A percentile compares a stretch with the other conserved stretches of the same genome.
phyloP scores from a whole-genome alignment of 2,797 vertebrate species.

The Myoxocephalus aenaeus region DNA sequence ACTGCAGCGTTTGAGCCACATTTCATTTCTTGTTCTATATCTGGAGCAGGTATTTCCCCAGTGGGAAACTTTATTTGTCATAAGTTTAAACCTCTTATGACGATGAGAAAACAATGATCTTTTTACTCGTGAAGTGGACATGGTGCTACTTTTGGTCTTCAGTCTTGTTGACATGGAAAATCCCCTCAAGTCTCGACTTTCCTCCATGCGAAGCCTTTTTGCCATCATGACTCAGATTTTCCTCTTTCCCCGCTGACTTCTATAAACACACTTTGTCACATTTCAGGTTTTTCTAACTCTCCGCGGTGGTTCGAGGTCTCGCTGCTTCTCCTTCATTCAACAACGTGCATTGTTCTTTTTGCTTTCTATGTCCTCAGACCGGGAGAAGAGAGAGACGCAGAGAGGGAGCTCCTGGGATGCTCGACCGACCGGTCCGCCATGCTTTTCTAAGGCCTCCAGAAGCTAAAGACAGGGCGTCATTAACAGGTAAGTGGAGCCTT shows the following conservation, averaged over 20 bases:
- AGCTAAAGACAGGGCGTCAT: slow-evolving; percentile 64
- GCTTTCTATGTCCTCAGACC: slow-evolving; percentile 41
- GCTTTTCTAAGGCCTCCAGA: slow-evolving; percentile 66
- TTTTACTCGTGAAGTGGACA: slow-evolving; percentile 36
- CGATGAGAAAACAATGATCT: neutral
- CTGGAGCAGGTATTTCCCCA: neutral
- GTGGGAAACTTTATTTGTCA: slow-evolving; percentile 2
- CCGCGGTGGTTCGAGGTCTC: slow-evolving; percentile 21
- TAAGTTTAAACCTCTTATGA: slow-evolving; percentile 2
- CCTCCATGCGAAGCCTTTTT: slow-evolving; percentile 41
- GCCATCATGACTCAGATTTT: slow-evolving; percentile 76
- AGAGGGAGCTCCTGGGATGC: slow-evolving; percentile 63
- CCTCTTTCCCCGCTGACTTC: slow-evolving; percentile 65
- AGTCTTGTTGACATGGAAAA: slow-evolving; percentile 70
- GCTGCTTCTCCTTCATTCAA: slow-evolving; percentile 47
- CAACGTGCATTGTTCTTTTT: slow-evolving; percentile 21
- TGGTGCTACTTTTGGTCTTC: slow-evolving; percentile 24
- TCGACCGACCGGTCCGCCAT: slow-evolving; percentile 34
- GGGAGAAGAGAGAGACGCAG: slow-evolving; percentile 7
- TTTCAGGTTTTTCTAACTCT: slow-evolving; percentile 67
- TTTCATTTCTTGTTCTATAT: neutral
- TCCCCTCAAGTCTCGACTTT: slow-evolving; percentile 58
- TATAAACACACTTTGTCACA: slow-evolving; percentile 73
- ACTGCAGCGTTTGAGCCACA: slow-evolving; percentile 4
- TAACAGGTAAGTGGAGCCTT: slow-evolving; percentile 65